These are phyloP conservation scores for Pseudachorutes palmiensis DNA, from an alignment of 1,140 invertebrate species.

Conservation along the genomic window DNA sequence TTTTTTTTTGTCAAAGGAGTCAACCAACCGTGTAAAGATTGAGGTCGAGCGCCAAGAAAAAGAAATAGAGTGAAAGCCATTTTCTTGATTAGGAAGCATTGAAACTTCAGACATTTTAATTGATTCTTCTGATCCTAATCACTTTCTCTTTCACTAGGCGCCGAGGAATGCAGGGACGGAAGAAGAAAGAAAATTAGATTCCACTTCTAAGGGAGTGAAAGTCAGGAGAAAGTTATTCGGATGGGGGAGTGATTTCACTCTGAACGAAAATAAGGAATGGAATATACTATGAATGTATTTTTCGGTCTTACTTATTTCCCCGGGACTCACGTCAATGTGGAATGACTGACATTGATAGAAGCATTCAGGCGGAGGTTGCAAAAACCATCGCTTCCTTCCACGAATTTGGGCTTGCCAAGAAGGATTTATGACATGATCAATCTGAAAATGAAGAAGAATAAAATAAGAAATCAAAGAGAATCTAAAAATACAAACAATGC, in stretches of 20 bases:
- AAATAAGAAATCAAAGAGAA: not conserved
- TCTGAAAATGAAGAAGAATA: constrained; percentile 49
- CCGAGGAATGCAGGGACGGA: not conserved
- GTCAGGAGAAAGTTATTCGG: constrained; percentile 9
- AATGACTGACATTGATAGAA: constrained; percentile 61
- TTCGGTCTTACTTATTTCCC: constrained; percentile 87
- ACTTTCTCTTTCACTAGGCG: not conserved
- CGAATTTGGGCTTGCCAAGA: constrained; percentile 91
- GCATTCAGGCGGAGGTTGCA: constrained; percentile 84
- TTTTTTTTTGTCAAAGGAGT: not conserved
- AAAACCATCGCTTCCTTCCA: constrained; percentile 73
- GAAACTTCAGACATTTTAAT: not conserved
- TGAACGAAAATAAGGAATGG: too few species aligned
- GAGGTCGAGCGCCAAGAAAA: not conserved
- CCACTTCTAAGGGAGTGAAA: not conserved
- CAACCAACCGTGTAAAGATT: not conserved
- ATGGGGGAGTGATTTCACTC: constrained; percentile 4
- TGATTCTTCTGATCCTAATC: constrained; percentile 1
- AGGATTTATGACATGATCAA: constrained; percentile 80
- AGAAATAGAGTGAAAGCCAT: not conserved
- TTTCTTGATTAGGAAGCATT: not conserved
- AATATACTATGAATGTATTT: too few species aligned
- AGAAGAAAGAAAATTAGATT: not conserved
- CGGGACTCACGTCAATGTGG: constrained; percentile 63
- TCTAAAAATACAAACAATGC: not conserved